These are phyloP conservation scores for Protosalanx chinensis DNA, from an alignment of 2,797 vertebrate species.

Conservation along the genomic window DNA sequence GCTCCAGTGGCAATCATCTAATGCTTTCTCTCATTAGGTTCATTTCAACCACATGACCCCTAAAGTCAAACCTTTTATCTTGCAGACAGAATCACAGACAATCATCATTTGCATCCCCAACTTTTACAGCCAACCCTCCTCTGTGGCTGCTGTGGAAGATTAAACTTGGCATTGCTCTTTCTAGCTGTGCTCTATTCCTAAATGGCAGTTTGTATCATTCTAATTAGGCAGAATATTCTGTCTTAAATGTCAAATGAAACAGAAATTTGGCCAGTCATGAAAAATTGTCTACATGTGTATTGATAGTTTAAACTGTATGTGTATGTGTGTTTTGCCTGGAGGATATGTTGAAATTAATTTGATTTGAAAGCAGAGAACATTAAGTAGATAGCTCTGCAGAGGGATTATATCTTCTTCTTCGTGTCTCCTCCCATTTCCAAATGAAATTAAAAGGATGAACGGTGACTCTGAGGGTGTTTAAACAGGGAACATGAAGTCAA, in stretches of 20 bases:
- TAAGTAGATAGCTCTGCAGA: constrained; percentile 33
- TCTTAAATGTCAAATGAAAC: constrained; percentile 59
- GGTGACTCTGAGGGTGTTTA: constrained; percentile 43
- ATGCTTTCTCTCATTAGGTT: not conserved
- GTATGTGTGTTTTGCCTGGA: constrained; percentile 1
- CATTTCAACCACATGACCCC: constrained; percentile 17
- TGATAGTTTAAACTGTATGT: constrained; percentile 1
- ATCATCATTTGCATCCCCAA: constrained; percentile 45
- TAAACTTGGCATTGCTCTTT: constrained; percentile 44
- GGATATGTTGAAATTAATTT: constrained; percentile 45
- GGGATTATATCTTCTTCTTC: constrained; percentile 24
- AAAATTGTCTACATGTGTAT: constrained; percentile 30
- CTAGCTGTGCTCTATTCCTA: constrained; percentile 37
- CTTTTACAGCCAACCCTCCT: constrained; percentile 21
- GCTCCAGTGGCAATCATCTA: not conserved
- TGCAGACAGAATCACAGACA: constrained; percentile 34
- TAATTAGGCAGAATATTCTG: constrained; percentile 37
- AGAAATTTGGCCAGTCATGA: constrained; percentile 38
- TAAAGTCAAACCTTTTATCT: constrained; percentile 45
- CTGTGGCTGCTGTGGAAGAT: constrained; percentile 32
- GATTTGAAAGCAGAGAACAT: constrained; percentile 38
- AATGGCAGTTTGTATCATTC: constrained; percentile 54
- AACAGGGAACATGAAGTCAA: constrained; percentile 46
- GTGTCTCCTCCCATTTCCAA: constrained; percentile 33
- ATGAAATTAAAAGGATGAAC: constrained; percentile 44